These are phyloP conservation scores for Mycteria americana DNA, from an alignment of 2,797 vertebrate genomes.

Conservation along the genomic window DNA sequence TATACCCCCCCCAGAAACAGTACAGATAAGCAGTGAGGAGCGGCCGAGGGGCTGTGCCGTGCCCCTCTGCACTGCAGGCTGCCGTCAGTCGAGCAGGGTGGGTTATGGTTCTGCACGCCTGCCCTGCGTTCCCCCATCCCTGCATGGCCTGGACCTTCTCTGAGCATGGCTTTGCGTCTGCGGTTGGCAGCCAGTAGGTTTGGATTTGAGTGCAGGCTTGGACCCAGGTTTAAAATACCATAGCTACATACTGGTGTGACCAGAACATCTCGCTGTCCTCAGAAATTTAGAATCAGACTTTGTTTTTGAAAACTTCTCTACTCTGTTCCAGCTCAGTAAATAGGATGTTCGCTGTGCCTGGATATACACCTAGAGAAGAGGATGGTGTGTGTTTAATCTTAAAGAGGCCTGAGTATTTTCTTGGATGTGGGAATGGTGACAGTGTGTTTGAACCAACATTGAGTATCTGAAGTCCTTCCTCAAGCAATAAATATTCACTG, in stretches of 20 bases:
- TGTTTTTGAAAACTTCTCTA: neutral
- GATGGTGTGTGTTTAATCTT: neutral
- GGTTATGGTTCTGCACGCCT: rapidly evolving
- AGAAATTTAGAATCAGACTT: neutral
- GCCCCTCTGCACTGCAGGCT: neutral
- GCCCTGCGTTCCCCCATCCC: neutral
- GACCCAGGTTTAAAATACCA: neutral
- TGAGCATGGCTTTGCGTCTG: neutral
- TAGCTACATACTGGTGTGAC: neutral
- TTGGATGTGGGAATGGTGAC: neutral
- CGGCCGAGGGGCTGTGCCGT: neutral
- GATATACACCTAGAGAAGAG: neutral
- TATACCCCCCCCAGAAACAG: neutral
- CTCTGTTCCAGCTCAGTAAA: neutral
- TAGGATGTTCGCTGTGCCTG: neutral
- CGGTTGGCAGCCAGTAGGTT: neutral
- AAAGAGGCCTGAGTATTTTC: neutral
- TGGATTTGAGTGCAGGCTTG: neutral
- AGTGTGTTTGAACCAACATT: neutral
- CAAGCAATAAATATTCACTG: neutral
- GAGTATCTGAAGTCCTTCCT: neutral
- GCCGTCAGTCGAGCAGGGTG: no score
- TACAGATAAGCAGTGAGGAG: neutral
- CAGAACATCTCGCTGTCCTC: neutral
- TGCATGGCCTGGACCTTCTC: neutral